Percentiles rank a stretch among this genome's conserved stretches.
These are phyloP conservation scores for Phyllopteryx taeniolatus DNA, from an alignment of 2,113 vertebrate species.

Conservation along the genomic window DNA sequence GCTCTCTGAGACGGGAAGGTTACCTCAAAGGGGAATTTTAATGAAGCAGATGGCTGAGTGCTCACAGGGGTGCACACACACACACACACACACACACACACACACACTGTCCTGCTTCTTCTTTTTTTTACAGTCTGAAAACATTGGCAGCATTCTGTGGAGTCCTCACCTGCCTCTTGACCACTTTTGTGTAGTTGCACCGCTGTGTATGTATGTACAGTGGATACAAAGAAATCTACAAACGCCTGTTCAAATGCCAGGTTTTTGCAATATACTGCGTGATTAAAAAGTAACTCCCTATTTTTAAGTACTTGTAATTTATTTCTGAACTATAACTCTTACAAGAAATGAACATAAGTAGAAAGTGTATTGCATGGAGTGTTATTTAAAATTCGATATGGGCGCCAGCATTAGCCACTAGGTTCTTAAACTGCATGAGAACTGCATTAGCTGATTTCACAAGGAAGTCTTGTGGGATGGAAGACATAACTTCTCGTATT, in stretches of 20 bases:
- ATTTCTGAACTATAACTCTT: too few relatives aligned
- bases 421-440: too few relatives aligned
- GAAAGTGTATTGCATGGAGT: too few relatives aligned
- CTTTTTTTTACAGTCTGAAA: slow-evolving; percentile 55
- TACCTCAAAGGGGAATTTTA: slow-evolving; percentile 79
- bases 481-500: too few relatives aligned
- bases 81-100: slow-evolving; percentile 38
- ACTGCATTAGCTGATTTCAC: too few relatives aligned
- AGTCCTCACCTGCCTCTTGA: slow-evolving; percentile 63
- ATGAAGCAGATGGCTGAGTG: slow-evolving; percentile 77
- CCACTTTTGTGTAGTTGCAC: slow-evolving; percentile 30
- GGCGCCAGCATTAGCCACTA: too few relatives aligned
- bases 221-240: neutral
- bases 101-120: slow-evolving; percentile 52
- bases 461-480: too few relatives aligned
- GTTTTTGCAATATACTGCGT: too few relatives aligned
- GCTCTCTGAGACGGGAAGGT: slow-evolving; percentile 68
- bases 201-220: slow-evolving; percentile 15
- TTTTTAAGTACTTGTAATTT: too few relatives aligned
- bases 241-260: neutral
- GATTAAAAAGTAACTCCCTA: too few relatives aligned
- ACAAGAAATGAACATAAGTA: too few relatives aligned
- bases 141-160: slow-evolving; percentile 54
- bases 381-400: too few relatives aligned
- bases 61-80: slow-evolving; percentile 59